Evolutionary conservation across 1,140 invertebrate genomes (phyloP), one percentile per base, ranked within the genome.

Genomic region (Cylas formicarius): DNA sequence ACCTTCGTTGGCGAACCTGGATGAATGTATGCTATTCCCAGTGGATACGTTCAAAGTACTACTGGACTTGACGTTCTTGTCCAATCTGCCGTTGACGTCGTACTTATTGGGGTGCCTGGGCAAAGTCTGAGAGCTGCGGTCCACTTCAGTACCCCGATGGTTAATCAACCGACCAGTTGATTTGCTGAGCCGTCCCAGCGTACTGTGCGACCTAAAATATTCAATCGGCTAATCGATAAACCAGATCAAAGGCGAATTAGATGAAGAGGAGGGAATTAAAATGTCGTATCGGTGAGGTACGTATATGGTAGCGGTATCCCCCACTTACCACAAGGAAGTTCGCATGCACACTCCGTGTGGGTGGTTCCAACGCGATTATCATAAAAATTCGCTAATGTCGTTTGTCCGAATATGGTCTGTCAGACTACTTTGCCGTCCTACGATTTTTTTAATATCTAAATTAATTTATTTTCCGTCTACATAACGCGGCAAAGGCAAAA

Each of bases 151-250:
- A 19, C 65, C 61, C 41, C 67, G 65, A n/a, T n/a, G n/a, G 53
- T 70, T 75, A 48, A 72, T 71, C 44, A 88, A 65, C 29, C 81
- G 72, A 55, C 81, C 76, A 11, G 82, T 82, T 0, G 81, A 83
- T 63, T 85, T 86, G 70, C 84, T 87, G 67, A 84, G 80, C 43
- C 86, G 76, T 24, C 82, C 83, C 44, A 89, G 68, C 2, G 84
- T 81, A 41, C 72, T 77, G 41, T 80, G 72, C 50, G 70, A 71
- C 62, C 71, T 76, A 70, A 39, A 75, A 75, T 44, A 59, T n/a
- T n/a, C n/a, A n/a, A n/a, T n/a, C n/a, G n/a, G n/a, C n/a, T n/a
- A n/a, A n/a, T n/a, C n/a, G n/a, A n/a, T n/a, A n/a, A n/a, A n/a
- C n/a, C n/a, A n/a, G n/a, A n/a, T n/a, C n/a, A n/a, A n/a, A n/a